phyloP scores from a whole-genome alignment of 2,797 vertebrate species.

The Lagorchestes hirsutus region DNA sequence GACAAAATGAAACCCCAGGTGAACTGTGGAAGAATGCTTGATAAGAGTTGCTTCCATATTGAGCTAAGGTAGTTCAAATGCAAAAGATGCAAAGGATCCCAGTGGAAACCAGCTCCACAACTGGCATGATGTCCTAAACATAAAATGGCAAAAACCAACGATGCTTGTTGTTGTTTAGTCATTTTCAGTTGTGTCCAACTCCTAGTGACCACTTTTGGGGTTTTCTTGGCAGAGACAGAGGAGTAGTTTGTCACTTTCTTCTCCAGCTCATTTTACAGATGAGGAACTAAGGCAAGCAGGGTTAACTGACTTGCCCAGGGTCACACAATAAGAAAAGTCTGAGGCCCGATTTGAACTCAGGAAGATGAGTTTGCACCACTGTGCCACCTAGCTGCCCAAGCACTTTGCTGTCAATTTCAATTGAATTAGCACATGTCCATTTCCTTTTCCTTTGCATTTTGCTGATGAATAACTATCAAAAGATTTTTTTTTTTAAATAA shows the following conservation, averaged over 20 bases:
- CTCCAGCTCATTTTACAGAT: not conserved
- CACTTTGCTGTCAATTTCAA: not conserved
- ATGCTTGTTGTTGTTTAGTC: not conserved
- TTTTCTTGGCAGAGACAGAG: not conserved
- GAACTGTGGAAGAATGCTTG: not conserved
- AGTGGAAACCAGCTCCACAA: not conserved
- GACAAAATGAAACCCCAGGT: not conserved
- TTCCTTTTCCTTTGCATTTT: not conserved
- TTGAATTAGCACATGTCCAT: not conserved
- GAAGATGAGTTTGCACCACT: not conserved
- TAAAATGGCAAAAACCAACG: too few species aligned
- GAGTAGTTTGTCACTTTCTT: not conserved
- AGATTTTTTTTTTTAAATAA: not conserved
- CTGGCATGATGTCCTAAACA: too few species aligned
- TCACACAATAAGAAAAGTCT: not conserved
- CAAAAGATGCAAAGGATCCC: not conserved
- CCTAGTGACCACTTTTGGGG: not conserved
- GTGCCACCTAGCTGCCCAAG: not conserved
- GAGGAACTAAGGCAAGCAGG: not conserved
- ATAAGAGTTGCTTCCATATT: not conserved
- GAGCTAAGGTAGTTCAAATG: not conserved
- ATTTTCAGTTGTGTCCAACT: not conserved
- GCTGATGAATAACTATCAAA: not conserved
- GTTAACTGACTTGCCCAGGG: too few species aligned
- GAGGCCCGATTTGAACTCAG: not conserved